These are phyloP conservation scores for Gallinago nigripennis DNA, from an alignment of 2,797 vertebrate genomes.

Conservation along the genomic window DNA sequence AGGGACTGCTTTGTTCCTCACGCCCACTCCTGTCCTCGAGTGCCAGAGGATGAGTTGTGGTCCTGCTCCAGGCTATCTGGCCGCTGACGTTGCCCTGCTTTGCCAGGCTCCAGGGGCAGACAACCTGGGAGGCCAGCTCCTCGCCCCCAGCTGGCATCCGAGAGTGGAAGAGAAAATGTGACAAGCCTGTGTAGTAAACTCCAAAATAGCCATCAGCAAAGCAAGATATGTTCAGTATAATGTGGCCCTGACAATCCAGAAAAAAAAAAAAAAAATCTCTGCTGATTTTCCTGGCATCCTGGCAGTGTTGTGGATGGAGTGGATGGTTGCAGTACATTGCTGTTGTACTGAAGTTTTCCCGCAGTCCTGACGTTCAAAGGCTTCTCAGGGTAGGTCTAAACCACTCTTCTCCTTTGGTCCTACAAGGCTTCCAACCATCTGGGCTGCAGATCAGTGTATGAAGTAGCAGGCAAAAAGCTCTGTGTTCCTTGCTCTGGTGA, in stretches of 20 bases:
- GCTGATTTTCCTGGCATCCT: not conserved
- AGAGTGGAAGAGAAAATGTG: not conserved
- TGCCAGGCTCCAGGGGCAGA: not conserved
- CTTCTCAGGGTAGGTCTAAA: not conserved
- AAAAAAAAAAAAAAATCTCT: not conserved
- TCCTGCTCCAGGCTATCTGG: not conserved
- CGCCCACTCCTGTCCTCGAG: not conserved
- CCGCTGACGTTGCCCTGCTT: not conserved
- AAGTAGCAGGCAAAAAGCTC: not conserved
- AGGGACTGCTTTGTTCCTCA: not conserved
- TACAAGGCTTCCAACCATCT: not conserved
- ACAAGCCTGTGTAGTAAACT: not conserved
- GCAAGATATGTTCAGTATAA: not conserved
- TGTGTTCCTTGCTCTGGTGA: not conserved
- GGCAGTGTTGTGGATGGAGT: not conserved
- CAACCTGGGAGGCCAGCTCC: not conserved
- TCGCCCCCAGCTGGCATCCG: rapidly evolving
- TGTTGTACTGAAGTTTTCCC: not conserved
- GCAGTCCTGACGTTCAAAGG: not conserved
- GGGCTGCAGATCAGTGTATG: not conserved
- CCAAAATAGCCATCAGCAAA: not conserved
- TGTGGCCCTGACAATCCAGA: not conserved
- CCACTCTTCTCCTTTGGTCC: not conserved
- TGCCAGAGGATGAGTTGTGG: not conserved
- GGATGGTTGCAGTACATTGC: not conserved